Conservation (phyloP, 2,888 invertebrate species). For the Andrena bucephala region DNA sequence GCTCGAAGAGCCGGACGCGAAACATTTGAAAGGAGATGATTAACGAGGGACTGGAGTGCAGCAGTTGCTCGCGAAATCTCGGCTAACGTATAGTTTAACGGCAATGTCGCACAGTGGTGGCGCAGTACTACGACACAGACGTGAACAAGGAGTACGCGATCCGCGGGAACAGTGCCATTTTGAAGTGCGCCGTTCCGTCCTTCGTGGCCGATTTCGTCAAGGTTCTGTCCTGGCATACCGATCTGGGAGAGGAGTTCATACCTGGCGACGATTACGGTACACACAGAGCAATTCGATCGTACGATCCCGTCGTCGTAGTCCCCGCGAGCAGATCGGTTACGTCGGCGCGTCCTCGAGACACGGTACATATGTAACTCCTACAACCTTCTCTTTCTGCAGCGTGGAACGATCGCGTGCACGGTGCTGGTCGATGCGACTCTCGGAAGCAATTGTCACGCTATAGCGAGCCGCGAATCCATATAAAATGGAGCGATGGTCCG, state of each 20-base stretch:
- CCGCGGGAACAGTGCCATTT: constrained; percentile 94
- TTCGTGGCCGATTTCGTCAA: constrained; percentile 97
- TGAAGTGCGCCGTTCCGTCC: constrained; percentile 96
- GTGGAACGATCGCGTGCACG: constrained; percentile 26
- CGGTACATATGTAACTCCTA: neutral
- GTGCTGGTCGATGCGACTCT: constrained; percentile 19
- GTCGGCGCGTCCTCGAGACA: neutral
- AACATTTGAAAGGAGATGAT: neutral
- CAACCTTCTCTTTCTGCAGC: neutral
- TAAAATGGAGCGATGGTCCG: constrained; percentile 44
- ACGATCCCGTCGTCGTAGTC: constrained; percentile 10
- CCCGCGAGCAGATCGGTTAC: constrained; percentile 56
- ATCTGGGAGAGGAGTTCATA: constrained; percentile 90
- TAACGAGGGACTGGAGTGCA: constrained; percentile 34
- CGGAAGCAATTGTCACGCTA: constrained; percentile 46
- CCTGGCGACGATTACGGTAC: constrained; percentile 88
- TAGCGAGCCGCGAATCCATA: constrained; percentile 52
- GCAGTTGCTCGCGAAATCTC: constrained; percentile 10
- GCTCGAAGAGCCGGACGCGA: neutral
- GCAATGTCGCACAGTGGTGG: constrained; percentile 87
- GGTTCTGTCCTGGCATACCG: constrained; percentile 95
- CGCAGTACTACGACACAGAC: constrained; percentile 93
- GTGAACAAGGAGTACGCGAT: constrained; percentile 96
- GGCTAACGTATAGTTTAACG: constrained; percentile 4
- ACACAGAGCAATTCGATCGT: constrained; percentile 13